A percentile compares a stretch with the other conserved stretches of the same genome.
Evolutionary conservation across 53 echinoderm and acorn worm genomes (phyloP).

Genomic region (Glandiceps talaboti): DNA sequence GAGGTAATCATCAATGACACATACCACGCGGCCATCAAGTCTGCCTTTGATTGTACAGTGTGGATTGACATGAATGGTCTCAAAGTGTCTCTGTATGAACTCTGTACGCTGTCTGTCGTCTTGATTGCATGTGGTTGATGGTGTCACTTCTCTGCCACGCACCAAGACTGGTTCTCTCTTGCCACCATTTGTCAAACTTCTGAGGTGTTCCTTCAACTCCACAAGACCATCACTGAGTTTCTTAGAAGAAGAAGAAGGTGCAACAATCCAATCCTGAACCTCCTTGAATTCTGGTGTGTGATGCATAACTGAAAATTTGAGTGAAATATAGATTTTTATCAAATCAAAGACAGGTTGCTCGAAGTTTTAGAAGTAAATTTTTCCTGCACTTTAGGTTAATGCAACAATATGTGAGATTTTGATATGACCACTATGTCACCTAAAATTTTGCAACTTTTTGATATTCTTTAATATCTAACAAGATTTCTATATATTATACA

Average conservation of each 20-base stretch:
- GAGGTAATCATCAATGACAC: background rate
- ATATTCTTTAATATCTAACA: no score
- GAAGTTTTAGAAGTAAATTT: no score
- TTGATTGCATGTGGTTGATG: background rate
- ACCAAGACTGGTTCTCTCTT: background rate
- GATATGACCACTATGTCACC: no score
- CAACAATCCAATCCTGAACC: background rate
- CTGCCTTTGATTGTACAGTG: background rate
- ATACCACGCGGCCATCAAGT: background rate
- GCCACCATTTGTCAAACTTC: background rate
- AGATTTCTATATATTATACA: no score
- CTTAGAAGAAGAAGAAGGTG: background rate
- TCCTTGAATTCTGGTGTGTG: background rate
- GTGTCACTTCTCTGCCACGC: background rate
- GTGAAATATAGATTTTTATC: no score
- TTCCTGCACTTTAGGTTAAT: no score
- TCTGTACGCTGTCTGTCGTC: background rate
- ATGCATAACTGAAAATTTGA: background rate
- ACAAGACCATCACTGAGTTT: background rate
- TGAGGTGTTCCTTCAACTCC: background rate
- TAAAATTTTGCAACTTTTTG: no score
- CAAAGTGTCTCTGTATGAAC: background rate
- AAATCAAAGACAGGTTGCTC: no score
- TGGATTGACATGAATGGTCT: background rate
- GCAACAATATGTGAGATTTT: no score